Evolutionary conservation across 2,888 invertebrate species (phyloP).

Genomic region (Diogma glabrata): DNA sequence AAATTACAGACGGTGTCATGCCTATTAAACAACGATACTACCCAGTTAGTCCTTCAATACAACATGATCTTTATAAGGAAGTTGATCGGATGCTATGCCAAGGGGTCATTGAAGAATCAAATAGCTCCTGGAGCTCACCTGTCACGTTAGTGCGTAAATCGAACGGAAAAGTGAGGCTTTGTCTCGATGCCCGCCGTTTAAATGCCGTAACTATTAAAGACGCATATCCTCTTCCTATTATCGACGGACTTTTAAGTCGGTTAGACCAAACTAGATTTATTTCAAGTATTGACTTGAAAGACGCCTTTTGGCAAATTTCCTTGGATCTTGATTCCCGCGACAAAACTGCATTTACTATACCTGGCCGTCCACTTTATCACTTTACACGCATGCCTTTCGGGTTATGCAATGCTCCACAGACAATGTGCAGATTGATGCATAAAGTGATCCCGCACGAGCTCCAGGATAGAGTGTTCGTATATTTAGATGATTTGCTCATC

Average conservation of each 20-base stretch:
- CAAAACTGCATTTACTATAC: slow-evolving; percentile 22
- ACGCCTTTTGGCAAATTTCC: slow-evolving; percentile 12
- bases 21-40: too few relatives aligned
- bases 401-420: slow-evolving; percentile 10
- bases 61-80: slow-evolving; percentile 16
- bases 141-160: slow-evolving; percentile 23
- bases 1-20: slow-evolving; percentile 13
- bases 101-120: slow-evolving; percentile 25
- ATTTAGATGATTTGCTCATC: slow-evolving; percentile 9
- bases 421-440: slow-evolving; percentile 20
- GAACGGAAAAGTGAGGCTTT: slow-evolving; percentile 20
- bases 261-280: slow-evolving; percentile 22
- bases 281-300: slow-evolving; percentile 13
- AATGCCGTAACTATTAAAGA: slow-evolving; percentile 22
- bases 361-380: slow-evolving; percentile 12
- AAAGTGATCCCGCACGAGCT: slow-evolving; percentile 16
- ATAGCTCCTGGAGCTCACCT: slow-evolving; percentile 25
- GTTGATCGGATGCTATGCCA: too few relatives aligned
- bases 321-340: slow-evolving; percentile 16
- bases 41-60: slow-evolving; percentile 18
- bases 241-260: slow-evolving; percentile 21
- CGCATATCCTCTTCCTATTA: slow-evolving; percentile 8
- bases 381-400: neutral
- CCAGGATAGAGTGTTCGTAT: too few relatives aligned
- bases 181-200: slow-evolving; percentile 24